Evolutionary conservation across 1,140 invertebrate genomes (phyloP), one percentile per base, ranked within the genome.

Genomic region (Cotesia vestalis): DNA sequence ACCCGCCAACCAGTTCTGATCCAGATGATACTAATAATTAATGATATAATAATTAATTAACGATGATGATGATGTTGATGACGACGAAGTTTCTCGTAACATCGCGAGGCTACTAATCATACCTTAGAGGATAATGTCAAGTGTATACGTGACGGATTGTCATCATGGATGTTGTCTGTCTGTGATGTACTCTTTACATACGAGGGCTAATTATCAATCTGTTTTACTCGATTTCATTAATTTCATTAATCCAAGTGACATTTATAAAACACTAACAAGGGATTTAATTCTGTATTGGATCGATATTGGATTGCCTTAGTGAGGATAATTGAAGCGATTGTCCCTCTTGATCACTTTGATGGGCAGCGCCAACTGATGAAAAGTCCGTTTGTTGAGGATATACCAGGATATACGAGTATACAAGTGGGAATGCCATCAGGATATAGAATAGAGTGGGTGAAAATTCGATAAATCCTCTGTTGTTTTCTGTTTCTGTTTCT

Each of bases 91-190:
- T 46, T 46, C 40, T 46, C 40, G 27, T 46, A 46, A 75, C 14
- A 61, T 81, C 80, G 80, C 80, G 79, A 53, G 61, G 60, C 74
- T 74, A 81, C 80, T 78, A 78, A 81, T 81, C 80, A 79, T 77
- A 74, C 60, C 73, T 66, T 3, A 20, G 63, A 71, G 73, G 72
- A 78, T 75, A 80, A 80, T 73, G 79, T 79, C 78, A 77, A 59
- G 53, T 52, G 38, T 53, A 36, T 20, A 59, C 57, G 57, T 59
- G 57, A 59, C 57, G 17, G 20, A 59, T 59, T 59, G 57, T 59
- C 57, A 27, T 6, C 40, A 46, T 46, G 40, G 6, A 9, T 46
- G 40, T 46, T 46, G 40, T 46, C 40, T 46, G 40, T 46, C 6
- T 46, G 3, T n/a, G n/a, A n/a, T 11, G 40, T 9, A 11, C 40